These are phyloP conservation scores for Malacosoma neustria DNA, from an alignment of 2,888 invertebrate species.

Conservation along the genomic window DNA sequence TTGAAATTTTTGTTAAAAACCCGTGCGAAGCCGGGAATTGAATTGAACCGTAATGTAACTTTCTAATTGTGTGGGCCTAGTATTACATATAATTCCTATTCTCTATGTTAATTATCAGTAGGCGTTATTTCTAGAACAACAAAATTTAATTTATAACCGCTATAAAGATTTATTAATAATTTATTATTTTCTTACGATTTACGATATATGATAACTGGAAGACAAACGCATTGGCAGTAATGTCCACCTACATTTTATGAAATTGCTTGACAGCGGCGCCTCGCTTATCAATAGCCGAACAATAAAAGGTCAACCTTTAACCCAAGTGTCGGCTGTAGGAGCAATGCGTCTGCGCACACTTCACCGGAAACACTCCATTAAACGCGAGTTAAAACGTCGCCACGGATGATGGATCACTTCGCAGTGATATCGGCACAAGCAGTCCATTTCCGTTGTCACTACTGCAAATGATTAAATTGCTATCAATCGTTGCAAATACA, in stretches of 20 bases:
- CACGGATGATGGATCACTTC: slow-evolving; percentile 30
- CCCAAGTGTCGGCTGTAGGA: slow-evolving; percentile 31
- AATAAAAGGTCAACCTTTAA: slow-evolving; percentile 46
- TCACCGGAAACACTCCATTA: slow-evolving; percentile 42
- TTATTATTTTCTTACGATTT: no score
- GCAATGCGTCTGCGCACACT: slow-evolving; percentile 35
- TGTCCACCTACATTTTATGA: slow-evolving; percentile 12
- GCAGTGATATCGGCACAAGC: slow-evolving; percentile 20
- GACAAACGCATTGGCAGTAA: slow-evolving; percentile 4
- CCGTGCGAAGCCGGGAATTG: no score
- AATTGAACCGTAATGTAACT: no score
- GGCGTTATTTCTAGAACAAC: no score
- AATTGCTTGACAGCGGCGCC: slow-evolving; percentile 33
- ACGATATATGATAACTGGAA: no score
- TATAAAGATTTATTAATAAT: no score
- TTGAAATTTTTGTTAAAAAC: no score
- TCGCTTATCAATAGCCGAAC: slow-evolving; percentile 42
- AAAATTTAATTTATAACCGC: no score
- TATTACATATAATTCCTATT: no score
- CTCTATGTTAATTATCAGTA: no score
- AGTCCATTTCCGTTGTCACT: slow-evolving; percentile 26
- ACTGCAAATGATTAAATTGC: slow-evolving; percentile 20
- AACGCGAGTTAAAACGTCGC: slow-evolving; percentile 31
- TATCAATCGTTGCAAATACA: slow-evolving; percentile 1
- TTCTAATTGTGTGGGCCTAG: no score